phyloP scores from a whole-genome alignment of 92 coral and sea anemone genomes.

The Palythoa grandis region DNA sequence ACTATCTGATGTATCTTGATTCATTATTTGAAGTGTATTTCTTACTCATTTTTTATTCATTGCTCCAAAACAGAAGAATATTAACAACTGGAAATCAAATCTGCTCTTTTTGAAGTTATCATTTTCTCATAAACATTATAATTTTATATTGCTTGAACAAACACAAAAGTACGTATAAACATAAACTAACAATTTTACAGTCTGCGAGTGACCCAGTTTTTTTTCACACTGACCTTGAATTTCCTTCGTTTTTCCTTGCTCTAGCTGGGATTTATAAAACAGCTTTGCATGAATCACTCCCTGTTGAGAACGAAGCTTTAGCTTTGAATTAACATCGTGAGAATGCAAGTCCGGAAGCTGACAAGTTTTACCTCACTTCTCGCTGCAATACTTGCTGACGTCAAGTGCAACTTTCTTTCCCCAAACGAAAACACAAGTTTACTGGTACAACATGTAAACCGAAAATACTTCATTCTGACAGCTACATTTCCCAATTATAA shows the following conservation, averaged over 20 bases:
- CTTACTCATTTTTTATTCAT: no score
- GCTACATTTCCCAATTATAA: background rate
- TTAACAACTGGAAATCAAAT: no score
- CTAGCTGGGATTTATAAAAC: background rate
- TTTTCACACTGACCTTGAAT: constrained; percentile 7
- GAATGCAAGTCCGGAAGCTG: no score
- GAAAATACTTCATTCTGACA: background rate
- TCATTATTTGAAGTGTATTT: no score
- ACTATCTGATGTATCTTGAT: no score
- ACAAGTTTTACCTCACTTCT: background rate
- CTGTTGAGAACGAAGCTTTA: background rate
- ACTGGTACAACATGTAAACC: background rate
- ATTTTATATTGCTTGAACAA: no score
- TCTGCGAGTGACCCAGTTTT: background rate
- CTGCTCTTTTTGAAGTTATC: no score
- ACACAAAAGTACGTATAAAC: no score
- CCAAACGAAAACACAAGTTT: background rate
- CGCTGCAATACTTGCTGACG: background rate
- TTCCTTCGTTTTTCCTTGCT: background rate
- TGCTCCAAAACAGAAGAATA: no score
- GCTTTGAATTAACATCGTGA: no score
- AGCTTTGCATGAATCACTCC: constrained; percentile 15
- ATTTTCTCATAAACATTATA: no score
- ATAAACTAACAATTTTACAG: no score
- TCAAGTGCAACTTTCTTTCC: constrained; percentile 1